Evolutionary conservation across 2,888 invertebrate species (phyloP), one percentile per base, ranked within the genome.

Genomic region (Athalia rosae): DNA sequence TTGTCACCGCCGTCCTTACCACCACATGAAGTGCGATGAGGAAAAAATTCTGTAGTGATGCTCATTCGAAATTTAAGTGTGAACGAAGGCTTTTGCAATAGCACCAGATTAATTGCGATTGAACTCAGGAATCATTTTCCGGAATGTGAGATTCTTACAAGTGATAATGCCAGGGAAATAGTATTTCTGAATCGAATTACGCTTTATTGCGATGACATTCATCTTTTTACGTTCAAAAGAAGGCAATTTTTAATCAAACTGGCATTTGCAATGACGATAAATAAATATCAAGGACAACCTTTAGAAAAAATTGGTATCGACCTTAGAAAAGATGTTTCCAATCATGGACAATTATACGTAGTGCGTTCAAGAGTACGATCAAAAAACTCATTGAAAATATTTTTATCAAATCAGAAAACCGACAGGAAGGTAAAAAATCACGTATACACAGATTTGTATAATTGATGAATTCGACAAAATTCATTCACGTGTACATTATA

Each of bases 241-340:
- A 41, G 81, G 62, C 80, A 81, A 77, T 82, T 80, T 76, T 79
- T 81, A 9, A 74, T 81, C 8, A 81, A 81, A 76, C 47, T 82
- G 64, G 82, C 79, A 13, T 82, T 81, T 76, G 80, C 81, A 0
- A 80, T 81, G 81, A 82, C 81, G 0, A 82, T 82, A 13, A 82
- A 82, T 71, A 80, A 81, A 61, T 76, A 79, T 8, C 79, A 79
- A 69, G 79, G 80, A 13, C 80, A 79, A 78, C 81, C 79, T 8
- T 80, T 80, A 45, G 50, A 78, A 7, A 78, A 69, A 63, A 76
- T 82, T 45, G 67, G 77, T 47, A 48, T 82, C 2, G 79, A 82
- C 67, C 77, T 80, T 67, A 62, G 66, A 15, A 79, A 78, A 76
- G 79, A 79, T 71, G 77, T 80, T 13, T 80, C 77, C 62, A 80